These are phyloP conservation scores for Drosophila hydei DNA, from an alignment of 1,140 invertebrate species.

Conservation along the genomic window DNA sequence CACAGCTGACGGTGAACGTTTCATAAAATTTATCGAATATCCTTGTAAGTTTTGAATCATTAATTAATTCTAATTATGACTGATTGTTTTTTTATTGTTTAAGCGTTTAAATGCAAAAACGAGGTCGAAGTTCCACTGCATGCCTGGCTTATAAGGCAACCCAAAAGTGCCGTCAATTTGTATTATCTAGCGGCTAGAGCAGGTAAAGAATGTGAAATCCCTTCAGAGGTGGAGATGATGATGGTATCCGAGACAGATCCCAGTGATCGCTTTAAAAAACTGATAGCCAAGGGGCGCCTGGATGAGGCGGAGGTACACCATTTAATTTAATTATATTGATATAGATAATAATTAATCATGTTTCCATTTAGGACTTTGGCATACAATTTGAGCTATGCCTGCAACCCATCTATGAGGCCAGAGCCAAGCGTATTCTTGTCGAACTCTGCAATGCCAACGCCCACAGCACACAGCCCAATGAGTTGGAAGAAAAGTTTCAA, in stretches of 20 bases:
- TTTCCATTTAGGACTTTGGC: slow-evolving; percentile 61
- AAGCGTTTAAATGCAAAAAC: slow-evolving; percentile 74
- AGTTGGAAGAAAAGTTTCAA: slow-evolving; percentile 51
- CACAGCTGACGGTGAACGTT: slow-evolving; percentile 33
- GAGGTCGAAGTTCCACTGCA: slow-evolving; percentile 69
- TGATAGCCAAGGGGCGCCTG: slow-evolving; percentile 76
- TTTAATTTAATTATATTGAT: background rate
- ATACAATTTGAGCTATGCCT: slow-evolving; percentile 77
- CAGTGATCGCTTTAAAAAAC: slow-evolving; percentile 78
- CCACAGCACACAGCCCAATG: background rate
- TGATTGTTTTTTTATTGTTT: background rate
- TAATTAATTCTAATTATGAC: background rate
- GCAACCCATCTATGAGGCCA: slow-evolving; percentile 80
- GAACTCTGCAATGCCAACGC: slow-evolving; percentile 58
- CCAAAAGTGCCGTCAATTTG: slow-evolving; percentile 77
- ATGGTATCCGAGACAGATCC: slow-evolving; percentile 81
- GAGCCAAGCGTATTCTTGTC: slow-evolving; percentile 70
- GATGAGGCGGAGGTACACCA: slow-evolving; percentile 73
- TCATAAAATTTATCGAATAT: slow-evolving; percentile 76
- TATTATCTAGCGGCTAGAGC: slow-evolving; percentile 71
- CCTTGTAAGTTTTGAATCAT: slow-evolving; percentile 56
- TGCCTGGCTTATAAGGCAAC: slow-evolving; percentile 74
- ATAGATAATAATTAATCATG: background rate
- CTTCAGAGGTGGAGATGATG: slow-evolving; percentile 74
- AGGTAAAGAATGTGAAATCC: slow-evolving; percentile 26